phyloP scores from a whole-genome alignment of 2,888 invertebrate species.

The Drosophila pegasa region DNA sequence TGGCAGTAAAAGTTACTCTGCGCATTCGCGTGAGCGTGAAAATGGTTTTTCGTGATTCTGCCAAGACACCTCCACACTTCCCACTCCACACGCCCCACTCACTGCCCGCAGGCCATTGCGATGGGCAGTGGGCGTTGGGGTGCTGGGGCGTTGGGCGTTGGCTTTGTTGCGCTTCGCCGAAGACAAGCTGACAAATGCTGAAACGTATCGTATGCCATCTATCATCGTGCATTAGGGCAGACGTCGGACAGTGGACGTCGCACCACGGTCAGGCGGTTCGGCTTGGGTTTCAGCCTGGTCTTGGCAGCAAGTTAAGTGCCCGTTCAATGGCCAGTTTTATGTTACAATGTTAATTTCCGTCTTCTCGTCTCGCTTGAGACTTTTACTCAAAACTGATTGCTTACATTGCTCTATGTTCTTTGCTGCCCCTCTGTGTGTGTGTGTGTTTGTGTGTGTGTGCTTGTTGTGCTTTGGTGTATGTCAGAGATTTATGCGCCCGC shows the following conservation, averaged over 20 bases:
- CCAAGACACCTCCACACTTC: slow-evolving; percentile 11
- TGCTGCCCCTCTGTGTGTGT: slow-evolving; percentile 7
- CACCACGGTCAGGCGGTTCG: slow-evolving; percentile 43
- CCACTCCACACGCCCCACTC: neutral
- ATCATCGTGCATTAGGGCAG: slow-evolving; percentile 79
- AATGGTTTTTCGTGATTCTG: slow-evolving; percentile 78
- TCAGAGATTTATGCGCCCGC: slow-evolving; percentile 70
- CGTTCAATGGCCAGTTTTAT: slow-evolving; percentile 81
- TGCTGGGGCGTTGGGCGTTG: slow-evolving; percentile 58
- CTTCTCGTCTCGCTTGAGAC: slow-evolving; percentile 55
- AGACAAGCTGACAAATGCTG: slow-evolving; percentile 81
- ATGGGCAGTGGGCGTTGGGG: slow-evolving; percentile 2
- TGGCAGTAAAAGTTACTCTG: slow-evolving; percentile 71
- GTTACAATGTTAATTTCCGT: slow-evolving; percentile 79
- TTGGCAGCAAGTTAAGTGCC: slow-evolving; percentile 77
- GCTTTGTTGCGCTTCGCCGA: slow-evolving; percentile 79
- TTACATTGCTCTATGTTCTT: slow-evolving; percentile 22
- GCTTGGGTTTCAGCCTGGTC: slow-evolving; percentile 30
- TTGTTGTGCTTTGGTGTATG: slow-evolving; percentile 25
- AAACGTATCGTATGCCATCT: slow-evolving; percentile 82
- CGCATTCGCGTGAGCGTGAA: slow-evolving; percentile 81
- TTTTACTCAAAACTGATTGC: slow-evolving; percentile 75
- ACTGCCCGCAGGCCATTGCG: slow-evolving; percentile 18
- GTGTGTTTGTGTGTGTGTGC: slow-evolving; percentile 23
- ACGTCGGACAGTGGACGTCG: slow-evolving; percentile 33